Percentiles rank a stretch among this genome's conserved stretches.
Evolutionary conservation across 2,113 vertebrate species (phyloP).

Genomic region (Mystacornis crossleyi): DNA sequence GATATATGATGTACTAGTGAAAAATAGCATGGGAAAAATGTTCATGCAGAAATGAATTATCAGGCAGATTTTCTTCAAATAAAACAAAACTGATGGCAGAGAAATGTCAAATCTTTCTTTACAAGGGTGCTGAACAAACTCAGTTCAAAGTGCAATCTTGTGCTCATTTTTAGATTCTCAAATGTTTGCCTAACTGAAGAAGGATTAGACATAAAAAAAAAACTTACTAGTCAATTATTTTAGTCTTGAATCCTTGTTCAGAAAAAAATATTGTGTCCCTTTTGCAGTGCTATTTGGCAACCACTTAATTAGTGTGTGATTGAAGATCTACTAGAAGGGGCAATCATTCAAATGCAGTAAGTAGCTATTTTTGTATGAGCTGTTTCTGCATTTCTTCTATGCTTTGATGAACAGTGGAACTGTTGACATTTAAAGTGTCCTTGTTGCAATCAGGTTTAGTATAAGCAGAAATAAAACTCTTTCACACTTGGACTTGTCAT

Average conservation of each 20-base stretch:
- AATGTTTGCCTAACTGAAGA: neutral
- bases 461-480: neutral
- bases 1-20: neutral
- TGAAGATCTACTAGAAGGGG: neutral
- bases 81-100: neutral
- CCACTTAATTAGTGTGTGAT: neutral
- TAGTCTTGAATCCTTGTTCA: neutral
- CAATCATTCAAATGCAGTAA: neutral
- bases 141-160: neutral
- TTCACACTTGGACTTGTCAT: neutral
- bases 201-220: neutral
- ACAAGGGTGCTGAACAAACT: neutral
- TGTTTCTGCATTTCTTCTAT: neutral
- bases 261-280: neutral
- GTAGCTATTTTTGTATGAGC: neutral
- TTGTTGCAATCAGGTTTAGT: neutral
- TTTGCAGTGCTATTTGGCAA: neutral
- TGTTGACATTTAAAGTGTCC: neutral
- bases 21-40: neutral
- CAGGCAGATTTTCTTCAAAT: neutral
- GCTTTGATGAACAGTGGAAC: neutral
- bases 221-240: neutral
- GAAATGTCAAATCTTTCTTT: neutral
- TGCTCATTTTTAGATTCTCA: neutral
- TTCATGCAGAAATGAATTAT: neutral